A percentile compares a stretch with the other conserved stretches of the same genome.
Conservation (phyloP, 2,888 invertebrate species). For the Phymatocera aterrima region DNA sequence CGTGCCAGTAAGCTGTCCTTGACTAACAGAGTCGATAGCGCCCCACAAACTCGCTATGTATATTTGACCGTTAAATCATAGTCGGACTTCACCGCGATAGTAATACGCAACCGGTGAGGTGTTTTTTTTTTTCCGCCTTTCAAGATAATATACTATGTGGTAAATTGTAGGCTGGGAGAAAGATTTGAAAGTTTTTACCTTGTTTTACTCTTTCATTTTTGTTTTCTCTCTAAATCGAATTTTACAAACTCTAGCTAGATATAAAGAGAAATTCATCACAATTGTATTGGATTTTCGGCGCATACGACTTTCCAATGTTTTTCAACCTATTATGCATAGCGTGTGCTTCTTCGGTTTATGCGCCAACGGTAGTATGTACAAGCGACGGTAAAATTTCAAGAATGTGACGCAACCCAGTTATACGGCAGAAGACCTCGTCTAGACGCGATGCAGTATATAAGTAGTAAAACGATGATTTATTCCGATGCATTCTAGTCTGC, state of each 20-base stretch:
- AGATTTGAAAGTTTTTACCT: neutral
- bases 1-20: slow-evolving; percentile 53
- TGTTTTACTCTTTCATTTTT: too few relatives aligned
- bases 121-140: neutral
- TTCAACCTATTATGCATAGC: too few relatives aligned
- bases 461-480: neutral
- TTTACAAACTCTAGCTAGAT: neutral
- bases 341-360: neutral
- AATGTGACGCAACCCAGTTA: neutral
- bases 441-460: slow-evolving; percentile 17
- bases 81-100: slow-evolving; percentile 1
- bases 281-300: too few relatives aligned
- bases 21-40: slow-evolving; percentile 55
- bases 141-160: neutral
- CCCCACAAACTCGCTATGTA: slow-evolving; percentile 52
- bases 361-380: neutral
- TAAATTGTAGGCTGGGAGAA: neutral
- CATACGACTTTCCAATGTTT: too few relatives aligned
- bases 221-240: neutral
- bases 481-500: neutral
- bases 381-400: neutral
- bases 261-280: neutral
- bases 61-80: slow-evolving; percentile 25
- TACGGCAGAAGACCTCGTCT: neutral
- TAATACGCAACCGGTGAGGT: neutral